phyloP scores from a whole-genome alignment of 2,113 vertebrate species.

The Zosterops hypoxanthus region DNA sequence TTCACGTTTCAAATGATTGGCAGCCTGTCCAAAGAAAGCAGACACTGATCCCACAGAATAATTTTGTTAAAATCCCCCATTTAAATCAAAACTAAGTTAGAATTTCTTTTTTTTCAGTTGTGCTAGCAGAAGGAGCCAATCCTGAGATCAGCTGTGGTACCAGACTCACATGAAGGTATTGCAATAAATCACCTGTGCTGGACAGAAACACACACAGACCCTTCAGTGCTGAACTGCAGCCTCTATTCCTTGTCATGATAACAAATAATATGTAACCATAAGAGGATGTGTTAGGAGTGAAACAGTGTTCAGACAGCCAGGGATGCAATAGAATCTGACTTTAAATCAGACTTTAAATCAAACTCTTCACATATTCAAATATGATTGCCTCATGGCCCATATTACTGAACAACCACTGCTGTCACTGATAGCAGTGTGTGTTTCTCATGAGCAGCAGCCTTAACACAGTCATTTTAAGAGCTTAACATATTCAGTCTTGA shows the following conservation, averaged over 20 bases:
- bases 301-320: neutral
- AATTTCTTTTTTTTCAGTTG: neutral
- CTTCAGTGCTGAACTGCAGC: accelerated
- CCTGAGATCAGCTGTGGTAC: neutral
- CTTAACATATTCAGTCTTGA: neutral
- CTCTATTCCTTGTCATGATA: neutral
- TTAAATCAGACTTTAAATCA: neutral
- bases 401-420: neutral
- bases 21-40: neutral
- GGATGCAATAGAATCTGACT: neutral
- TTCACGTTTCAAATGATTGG: neutral
- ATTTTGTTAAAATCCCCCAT: neutral
- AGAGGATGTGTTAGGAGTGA: neutral
- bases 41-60: neutral
- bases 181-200: neutral
- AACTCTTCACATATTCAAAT: neutral
- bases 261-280: neutral
- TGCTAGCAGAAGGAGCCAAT: neutral
- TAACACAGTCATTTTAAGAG: neutral
- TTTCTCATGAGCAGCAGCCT: neutral
- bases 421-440: neutral
- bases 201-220: neutral
- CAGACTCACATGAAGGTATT: neutral
- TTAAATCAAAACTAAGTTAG: neutral
- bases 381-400: neutral